phyloP scores from a whole-genome alignment of 1,140 invertebrate genomes.

The Teleogryllus occipitalis region DNA sequence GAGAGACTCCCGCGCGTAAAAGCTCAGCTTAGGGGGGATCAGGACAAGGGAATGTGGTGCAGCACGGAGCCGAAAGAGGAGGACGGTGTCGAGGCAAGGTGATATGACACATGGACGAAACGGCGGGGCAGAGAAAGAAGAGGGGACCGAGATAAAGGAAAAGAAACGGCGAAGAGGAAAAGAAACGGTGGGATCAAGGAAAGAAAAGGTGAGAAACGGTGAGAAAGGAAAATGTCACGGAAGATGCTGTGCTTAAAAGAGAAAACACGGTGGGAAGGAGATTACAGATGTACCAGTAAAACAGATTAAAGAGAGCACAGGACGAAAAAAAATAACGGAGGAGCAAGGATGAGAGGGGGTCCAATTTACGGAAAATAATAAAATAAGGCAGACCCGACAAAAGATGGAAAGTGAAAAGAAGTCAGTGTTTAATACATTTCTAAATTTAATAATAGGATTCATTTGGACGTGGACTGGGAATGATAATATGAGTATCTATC shows the following conservation, averaged over 20 bases:
- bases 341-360: background rate
- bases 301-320: background rate
- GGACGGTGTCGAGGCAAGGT: too few relatives aligned
- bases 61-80: too few relatives aligned
- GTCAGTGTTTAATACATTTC: too few relatives aligned
- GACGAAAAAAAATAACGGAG: background rate
- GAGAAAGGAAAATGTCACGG: background rate
- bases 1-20: too few relatives aligned
- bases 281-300: background rate
- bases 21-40: too few relatives aligned
- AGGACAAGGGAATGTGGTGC: too few relatives aligned
- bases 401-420: too few relatives aligned
- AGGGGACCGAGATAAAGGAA: background rate
- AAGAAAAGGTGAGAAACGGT: background rate
- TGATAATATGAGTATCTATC: too few relatives aligned
- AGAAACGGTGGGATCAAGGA: background rate
- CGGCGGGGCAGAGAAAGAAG: background rate
- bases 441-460: too few relatives aligned
- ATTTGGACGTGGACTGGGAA: too few relatives aligned
- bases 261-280: background rate
- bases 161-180: background rate
- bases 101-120: background rate
- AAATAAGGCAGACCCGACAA: too few relatives aligned
- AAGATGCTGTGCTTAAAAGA: background rate
- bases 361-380: too few relatives aligned